These are phyloP conservation scores for Myrmophylax atrothorax DNA, from an alignment of 2,113 vertebrate genomes.

Conservation along the genomic window DNA sequence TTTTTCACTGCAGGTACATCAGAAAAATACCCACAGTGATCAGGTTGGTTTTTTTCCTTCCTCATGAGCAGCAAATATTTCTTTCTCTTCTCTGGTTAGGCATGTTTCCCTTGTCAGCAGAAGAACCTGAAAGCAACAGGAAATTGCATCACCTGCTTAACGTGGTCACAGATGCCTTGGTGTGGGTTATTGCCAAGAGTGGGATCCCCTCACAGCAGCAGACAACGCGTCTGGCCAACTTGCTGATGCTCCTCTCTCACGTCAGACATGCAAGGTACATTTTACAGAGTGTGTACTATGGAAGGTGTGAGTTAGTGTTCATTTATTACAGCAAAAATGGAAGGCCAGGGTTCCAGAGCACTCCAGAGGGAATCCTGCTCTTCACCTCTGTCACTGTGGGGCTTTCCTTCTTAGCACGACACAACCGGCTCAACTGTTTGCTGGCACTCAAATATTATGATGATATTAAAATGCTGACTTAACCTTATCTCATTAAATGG, in stretches of 20 bases:
- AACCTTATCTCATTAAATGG: neutral
- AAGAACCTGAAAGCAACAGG: slow-evolving; percentile 85
- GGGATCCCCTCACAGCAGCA: slow-evolving; percentile 89
- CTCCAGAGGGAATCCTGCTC: neutral
- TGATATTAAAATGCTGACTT: neutral
- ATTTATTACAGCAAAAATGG: neutral
- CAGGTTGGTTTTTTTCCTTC: neutral
- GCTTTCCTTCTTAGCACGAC: neutral
- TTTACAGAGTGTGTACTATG: accelerated
- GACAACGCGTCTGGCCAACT: slow-evolving; percentile 86
- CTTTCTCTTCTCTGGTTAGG: slow-evolving; percentile 67
- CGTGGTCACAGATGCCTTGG: slow-evolving; percentile 87
- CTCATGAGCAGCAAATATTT: neutral
- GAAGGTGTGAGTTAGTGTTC: neutral
- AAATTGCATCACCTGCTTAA: slow-evolving; percentile 89
- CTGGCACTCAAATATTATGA: neutral
- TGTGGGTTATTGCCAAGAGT: slow-evolving; percentile 92
- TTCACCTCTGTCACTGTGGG: neutral
- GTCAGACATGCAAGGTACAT: slow-evolving; percentile 91
- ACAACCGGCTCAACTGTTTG: neutral
- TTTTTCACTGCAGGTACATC: neutral
- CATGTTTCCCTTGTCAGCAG: slow-evolving; percentile 79
- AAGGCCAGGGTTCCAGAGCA: neutral
- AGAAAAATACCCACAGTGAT: accelerated
- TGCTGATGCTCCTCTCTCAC: slow-evolving; percentile 95